Evolutionary conservation across 2,113 vertebrate genomes (phyloP), one percentile per base, ranked within the genome.

Genomic region (Rhinoderma darwinii): DNA sequence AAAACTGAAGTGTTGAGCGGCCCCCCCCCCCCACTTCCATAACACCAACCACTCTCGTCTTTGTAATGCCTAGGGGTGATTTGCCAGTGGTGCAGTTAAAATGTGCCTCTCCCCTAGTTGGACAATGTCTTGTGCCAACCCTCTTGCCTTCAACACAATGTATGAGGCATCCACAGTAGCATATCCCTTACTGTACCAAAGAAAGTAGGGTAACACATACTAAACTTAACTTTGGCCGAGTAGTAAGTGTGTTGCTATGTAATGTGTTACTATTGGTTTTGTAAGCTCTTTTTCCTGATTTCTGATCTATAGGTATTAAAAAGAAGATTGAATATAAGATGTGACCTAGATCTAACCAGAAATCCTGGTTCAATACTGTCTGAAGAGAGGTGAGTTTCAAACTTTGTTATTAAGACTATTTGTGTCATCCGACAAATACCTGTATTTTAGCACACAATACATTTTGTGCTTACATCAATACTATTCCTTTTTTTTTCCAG

Each of bases 331-430:
- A 30, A 35, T n/a, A n/a, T 39, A 11, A 5, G 20, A 0, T 51
- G 11, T 22, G 51, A 44, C 10, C 11, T n/a, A 25, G 47, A 86
- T 72, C 68, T 72, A 25, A 12, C 35, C 3, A 41, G 20, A 41
- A 72, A 72, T 25, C 68, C 18, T 10, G 1, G 15, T 39, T 7
- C 68, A 25, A 20, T 11, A 27, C 32, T n/a, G 7, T 37, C 66
- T 22, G 85, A 86, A 66, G n/a, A 44, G 20, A 86, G 50, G 85
- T 86, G 20, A 81, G 66, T 50, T 35, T 5, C 15, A 25, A 8
- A 30, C 10, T 22, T 39, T 10, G 12, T 63, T 10, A 9, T 61
- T 44, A n/a, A 7, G 2, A 41, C 11, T 25, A 9, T 35, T 12
- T 32, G 47, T 51, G 47, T 32, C 32, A 2, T 39, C 4, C 8